Percentiles rank a stretch among this genome's conserved stretches.
These are phyloP conservation scores for Dissostichus mawsoni DNA, from an alignment of 2,113 vertebrate genomes.

Conservation along the genomic window DNA sequence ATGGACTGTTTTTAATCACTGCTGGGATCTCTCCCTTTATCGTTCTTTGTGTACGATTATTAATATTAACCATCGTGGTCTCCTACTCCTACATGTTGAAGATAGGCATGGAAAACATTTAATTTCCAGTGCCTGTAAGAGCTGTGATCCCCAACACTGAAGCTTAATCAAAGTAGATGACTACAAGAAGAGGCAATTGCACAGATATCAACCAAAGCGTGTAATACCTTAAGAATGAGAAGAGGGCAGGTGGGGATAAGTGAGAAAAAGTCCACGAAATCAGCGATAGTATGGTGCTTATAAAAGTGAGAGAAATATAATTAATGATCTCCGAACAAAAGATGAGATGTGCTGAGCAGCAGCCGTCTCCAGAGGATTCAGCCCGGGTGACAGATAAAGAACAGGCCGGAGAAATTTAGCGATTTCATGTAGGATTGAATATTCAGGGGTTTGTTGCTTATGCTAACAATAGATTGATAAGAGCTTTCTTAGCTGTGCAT, in stretches of 20 bases:
- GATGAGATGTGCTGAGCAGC: slow-evolving; percentile 47
- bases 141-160: slow-evolving; percentile 37
- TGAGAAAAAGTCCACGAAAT: slow-evolving; percentile 44
- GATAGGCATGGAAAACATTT: slow-evolving; percentile 9
- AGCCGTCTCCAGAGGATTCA: slow-evolving; percentile 59
- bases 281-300: slow-evolving; percentile 24
- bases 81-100: slow-evolving; percentile 12
- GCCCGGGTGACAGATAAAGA: slow-evolving; percentile 64
- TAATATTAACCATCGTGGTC: slow-evolving; percentile 19
- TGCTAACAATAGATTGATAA: slow-evolving; percentile 50
- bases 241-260: slow-evolving; percentile 4
- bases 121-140: slow-evolving; percentile 31
- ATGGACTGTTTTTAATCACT: slow-evolving; percentile 52
- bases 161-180: slow-evolving; percentile 60
- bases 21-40: slow-evolving; percentile 34
- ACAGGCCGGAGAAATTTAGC: slow-evolving; percentile 41
- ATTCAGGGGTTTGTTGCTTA: slow-evolving; percentile 53
- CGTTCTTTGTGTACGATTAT: slow-evolving; percentile 18
- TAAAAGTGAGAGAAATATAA: slow-evolving; percentile 64
- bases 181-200: slow-evolving; percentile 50
- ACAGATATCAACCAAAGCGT: slow-evolving; percentile 44
- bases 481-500: slow-evolving; percentile 12
- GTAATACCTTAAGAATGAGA: slow-evolving; percentile 48
- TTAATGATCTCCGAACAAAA: slow-evolving; percentile 75
- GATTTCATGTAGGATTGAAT: slow-evolving; percentile 62